Conservation (phyloP, 2,888 invertebrate species). For the Limnephilus auricula region DNA sequence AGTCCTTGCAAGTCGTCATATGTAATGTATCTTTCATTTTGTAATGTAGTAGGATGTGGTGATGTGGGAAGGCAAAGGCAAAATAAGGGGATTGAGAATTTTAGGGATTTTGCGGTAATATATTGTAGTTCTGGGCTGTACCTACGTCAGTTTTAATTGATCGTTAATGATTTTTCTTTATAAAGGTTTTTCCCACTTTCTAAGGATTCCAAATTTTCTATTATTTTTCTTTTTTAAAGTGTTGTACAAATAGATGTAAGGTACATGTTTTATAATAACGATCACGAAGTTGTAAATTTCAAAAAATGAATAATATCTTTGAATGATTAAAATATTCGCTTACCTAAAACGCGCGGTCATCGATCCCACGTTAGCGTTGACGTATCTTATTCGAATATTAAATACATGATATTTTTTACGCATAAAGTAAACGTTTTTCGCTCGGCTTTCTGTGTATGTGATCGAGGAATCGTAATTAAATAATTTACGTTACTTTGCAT, state of each 20-base stretch:
- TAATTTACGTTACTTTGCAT: slow-evolving; percentile 40
- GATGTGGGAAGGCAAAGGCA: not conserved
- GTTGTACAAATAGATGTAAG: too few species aligned
- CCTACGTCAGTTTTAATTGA: not conserved
- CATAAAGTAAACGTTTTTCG: not conserved
- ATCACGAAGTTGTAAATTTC: not conserved
- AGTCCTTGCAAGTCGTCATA: too few species aligned
- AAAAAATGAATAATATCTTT: not conserved
- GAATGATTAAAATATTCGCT: not conserved
- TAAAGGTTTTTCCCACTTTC: not conserved
- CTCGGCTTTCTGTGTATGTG: slow-evolving; percentile 12
- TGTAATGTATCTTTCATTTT: too few species aligned
- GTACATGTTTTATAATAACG: not conserved
- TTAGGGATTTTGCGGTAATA: not conserved
- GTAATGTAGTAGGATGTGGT: too few species aligned
- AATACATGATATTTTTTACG: slow-evolving; percentile 11
- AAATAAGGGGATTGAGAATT: not conserved
- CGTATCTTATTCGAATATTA: slow-evolving; percentile 13
- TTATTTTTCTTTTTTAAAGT: not conserved
- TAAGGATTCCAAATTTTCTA: not conserved
- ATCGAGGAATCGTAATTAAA: slow-evolving; percentile 26
- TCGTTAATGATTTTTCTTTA: not conserved
- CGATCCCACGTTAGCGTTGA: slow-evolving; percentile 19
- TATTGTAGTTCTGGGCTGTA: not conserved
- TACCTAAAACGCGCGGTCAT: slow-evolving; percentile 1